Evolutionary conservation across 2,888 invertebrate species (phyloP).

Genomic region (Conchocele bisecta): DNA sequence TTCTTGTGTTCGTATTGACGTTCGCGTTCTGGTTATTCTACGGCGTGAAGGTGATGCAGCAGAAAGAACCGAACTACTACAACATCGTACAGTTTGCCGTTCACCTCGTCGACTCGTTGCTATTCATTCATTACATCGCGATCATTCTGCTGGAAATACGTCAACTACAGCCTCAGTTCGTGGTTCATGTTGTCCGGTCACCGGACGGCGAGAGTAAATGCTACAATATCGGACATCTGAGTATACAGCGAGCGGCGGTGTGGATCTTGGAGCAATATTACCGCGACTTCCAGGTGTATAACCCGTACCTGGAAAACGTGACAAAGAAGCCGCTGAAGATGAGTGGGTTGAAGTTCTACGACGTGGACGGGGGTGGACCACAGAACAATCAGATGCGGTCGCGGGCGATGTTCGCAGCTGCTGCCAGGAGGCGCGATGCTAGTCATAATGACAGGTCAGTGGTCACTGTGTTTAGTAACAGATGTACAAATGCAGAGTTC

Average conservation of each 20-base stretch:
- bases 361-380: slow-evolving; percentile 89
- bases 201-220: slow-evolving; percentile 97
- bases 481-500: too few relatives aligned
- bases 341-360: slow-evolving; percentile 92
- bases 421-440: slow-evolving; percentile 93
- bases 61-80: slow-evolving; percentile 86
- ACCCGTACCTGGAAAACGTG: slow-evolving; percentile 88
- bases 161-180: slow-evolving; percentile 93
- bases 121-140: slow-evolving; percentile 97
- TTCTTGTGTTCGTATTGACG: slow-evolving; percentile 94
- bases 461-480: too few relatives aligned
- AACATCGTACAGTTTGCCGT: slow-evolving; percentile 95
- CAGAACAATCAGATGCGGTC: slow-evolving; percentile 74
- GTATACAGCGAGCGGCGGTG: slow-evolving; percentile 97
- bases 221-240: slow-evolving; percentile 88
- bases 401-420: slow-evolving; percentile 85
- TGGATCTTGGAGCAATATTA: slow-evolving; percentile 98
- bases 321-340: slow-evolving; percentile 73
- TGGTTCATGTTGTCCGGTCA: slow-evolving; percentile 90
- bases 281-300: slow-evolving; percentile 96
- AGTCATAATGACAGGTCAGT: slow-evolving; percentile 97
- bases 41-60: slow-evolving; percentile 89
- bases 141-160: slow-evolving; percentile 96
- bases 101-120: slow-evolving; percentile 94
- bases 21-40: slow-evolving; percentile 99